Percentiles rank a stretch among this genome's conserved stretches.
phyloP scores from a whole-genome alignment of 2,888 invertebrate species.

The Punctoribates punctum region DNA sequence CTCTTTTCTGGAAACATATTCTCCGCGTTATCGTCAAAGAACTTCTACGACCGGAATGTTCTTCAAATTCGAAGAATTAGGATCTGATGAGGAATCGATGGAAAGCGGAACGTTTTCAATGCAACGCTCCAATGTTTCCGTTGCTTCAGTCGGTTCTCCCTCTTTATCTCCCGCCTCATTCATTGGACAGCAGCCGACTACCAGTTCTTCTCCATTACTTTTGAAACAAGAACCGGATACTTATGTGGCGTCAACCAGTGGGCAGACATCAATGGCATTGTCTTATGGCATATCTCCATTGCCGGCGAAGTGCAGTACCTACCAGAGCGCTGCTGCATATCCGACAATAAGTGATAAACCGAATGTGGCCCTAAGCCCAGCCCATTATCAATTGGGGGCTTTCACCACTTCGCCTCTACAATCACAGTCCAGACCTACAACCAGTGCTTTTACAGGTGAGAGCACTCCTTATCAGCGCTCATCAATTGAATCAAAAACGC shows the following conservation, averaged over 20 bases:
- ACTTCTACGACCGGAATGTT: slow-evolving; percentile 48
- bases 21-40: slow-evolving; percentile 55
- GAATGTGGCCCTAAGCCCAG: background rate
- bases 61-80: slow-evolving; percentile 49
- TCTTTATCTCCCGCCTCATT: slow-evolving; percentile 40
- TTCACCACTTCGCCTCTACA: slow-evolving; percentile 15
- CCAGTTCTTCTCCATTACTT: background rate
- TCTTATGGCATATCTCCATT: slow-evolving; percentile 38
- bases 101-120: slow-evolving; percentile 14
- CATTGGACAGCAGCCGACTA: background rate
- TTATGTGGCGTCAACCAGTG: slow-evolving; percentile 32
- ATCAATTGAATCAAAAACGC: slow-evolving; percentile 15
- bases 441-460: background rate
- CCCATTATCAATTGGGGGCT: slow-evolving; percentile 23
- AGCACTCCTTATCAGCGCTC: slow-evolving; percentile 39
- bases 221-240: slow-evolving; percentile 38
- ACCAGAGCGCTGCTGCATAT: slow-evolving; percentile 23
- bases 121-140: slow-evolving; percentile 17
- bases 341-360: slow-evolving; percentile 7
- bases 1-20: slow-evolving; percentile 50
- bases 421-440: background rate
- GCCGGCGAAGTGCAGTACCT: slow-evolving; percentile 24
- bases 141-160: slow-evolving; percentile 19
- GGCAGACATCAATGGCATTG: slow-evolving; percentile 36
- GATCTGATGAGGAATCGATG: slow-evolving; percentile 44